A percentile compares a stretch with the other conserved stretches of the same genome.
phyloP scores from a whole-genome alignment of 2,797 vertebrate species.

The Mionectes olivaceus region DNA sequence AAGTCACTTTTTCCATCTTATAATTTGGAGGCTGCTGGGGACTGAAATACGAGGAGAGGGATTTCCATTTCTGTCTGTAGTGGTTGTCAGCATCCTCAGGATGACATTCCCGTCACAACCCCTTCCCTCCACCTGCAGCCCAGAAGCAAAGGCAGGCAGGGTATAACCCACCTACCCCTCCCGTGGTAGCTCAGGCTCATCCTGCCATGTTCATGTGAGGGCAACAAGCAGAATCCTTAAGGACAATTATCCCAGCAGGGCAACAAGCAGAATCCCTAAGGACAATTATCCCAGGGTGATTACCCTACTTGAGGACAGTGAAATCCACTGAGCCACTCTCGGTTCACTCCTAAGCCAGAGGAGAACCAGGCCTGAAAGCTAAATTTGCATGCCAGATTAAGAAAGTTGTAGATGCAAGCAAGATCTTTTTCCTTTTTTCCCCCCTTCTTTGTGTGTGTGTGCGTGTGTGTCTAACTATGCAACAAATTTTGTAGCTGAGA shows the following conservation, averaged over 20 bases:
- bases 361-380: slow-evolving; percentile 40
- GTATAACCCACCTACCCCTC: not conserved
- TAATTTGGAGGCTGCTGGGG: not conserved
- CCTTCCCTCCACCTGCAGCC: not conserved
- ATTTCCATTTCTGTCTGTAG: not conserved
- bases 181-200: not conserved
- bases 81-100: not conserved
- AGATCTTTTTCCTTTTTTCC: slow-evolving; percentile 19
- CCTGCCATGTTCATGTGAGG: not conserved
- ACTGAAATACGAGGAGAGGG: not conserved
- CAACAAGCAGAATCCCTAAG: not conserved
- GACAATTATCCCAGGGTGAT: not conserved
- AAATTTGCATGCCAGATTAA: slow-evolving; percentile 50
- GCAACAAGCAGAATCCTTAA: not conserved
- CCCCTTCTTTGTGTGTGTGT: not conserved
- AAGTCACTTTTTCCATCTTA: slow-evolving; percentile 44
- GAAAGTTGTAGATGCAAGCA: slow-evolving; percentile 69
- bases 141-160: not conserved
- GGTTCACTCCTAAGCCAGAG: not conserved
- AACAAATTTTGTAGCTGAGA: slow-evolving; percentile 77
- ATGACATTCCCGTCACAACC: fast-evolving
- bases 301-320: not conserved
- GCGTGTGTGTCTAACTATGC: slow-evolving; percentile 57
- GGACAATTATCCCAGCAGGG: not conserved
- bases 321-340: not conserved